Evolutionary conservation across 2,888 invertebrate genomes (phyloP).

Genomic region (Melinopterus prodromus): DNA sequence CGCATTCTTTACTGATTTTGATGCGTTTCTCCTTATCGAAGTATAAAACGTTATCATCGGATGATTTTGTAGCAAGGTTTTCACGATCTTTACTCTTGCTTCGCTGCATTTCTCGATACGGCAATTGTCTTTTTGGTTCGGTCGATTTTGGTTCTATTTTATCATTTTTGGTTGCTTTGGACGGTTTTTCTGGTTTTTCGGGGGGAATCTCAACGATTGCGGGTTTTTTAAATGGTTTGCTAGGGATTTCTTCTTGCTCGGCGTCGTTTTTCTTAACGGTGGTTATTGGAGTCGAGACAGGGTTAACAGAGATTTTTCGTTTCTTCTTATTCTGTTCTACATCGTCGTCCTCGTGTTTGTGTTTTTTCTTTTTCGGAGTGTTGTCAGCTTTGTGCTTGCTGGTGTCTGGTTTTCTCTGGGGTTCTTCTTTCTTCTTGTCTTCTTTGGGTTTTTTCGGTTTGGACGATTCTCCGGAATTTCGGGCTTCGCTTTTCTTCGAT

Average conservation of each 20-base stretch:
- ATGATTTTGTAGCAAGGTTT: background rate
- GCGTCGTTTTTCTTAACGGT: background rate
- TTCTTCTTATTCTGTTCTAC: background rate
- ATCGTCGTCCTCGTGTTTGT: background rate
- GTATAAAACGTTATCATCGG: background rate
- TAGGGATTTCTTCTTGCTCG: background rate
- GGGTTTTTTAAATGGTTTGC: background rate
- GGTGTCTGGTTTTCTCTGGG: background rate
- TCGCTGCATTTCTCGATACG: background rate
- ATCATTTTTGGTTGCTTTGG: background rate
- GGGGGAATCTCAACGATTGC: background rate
- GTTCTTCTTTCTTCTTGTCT: background rate
- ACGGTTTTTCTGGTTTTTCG: background rate
- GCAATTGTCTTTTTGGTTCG: background rate
- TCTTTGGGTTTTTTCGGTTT: background rate
- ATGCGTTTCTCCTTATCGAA: background rate
- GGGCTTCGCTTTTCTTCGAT: background rate
- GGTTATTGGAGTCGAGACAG: background rate
- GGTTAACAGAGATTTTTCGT: background rate
- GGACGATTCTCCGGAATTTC: background rate
- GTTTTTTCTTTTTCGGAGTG: background rate
- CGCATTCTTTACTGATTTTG: slow-evolving; percentile 9
- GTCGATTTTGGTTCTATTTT: background rate
- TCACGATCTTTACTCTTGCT: background rate
- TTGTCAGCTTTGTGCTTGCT: background rate